Conservation (phyloP, 2,113 vertebrate genomes). For the Sporophila hypoxantha region DNA sequence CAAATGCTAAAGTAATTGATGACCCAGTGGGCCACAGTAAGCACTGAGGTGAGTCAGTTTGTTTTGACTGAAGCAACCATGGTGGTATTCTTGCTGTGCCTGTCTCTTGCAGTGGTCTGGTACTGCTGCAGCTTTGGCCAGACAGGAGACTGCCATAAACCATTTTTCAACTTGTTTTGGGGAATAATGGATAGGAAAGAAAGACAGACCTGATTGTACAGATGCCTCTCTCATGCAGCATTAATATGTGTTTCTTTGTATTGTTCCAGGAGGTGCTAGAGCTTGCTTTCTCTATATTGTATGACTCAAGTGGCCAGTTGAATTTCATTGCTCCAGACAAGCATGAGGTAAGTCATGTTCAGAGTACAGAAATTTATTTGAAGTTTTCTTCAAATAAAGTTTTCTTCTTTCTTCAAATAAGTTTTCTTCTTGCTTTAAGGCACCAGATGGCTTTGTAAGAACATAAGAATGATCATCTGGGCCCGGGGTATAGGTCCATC, state of each 20-base stretch:
- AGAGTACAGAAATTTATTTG: not conserved
- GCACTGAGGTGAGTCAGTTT: not conserved
- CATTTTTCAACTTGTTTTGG: not conserved
- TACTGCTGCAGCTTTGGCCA: not conserved
- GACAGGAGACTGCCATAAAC: not conserved
- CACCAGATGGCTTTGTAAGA: not conserved
- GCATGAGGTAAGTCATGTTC: slow-evolving; percentile 85
- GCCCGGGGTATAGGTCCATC: not conserved
- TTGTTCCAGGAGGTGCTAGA: slow-evolving; percentile 90
- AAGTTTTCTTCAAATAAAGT: not conserved
- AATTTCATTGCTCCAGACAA: slow-evolving; percentile 99
- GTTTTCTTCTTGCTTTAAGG: not conserved
- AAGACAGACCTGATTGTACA: not conserved
- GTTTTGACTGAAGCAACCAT: not conserved
- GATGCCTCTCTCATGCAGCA: not conserved
- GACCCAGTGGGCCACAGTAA: not conserved
- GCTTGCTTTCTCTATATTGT: slow-evolving; percentile 95
- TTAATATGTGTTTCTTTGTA: not conserved
- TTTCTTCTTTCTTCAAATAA: too few relatives aligned
- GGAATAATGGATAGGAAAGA: not conserved
- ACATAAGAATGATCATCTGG: not conserved
- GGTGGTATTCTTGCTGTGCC: not conserved
- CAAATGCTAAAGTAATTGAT: not conserved
- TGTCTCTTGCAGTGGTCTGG: not conserved
- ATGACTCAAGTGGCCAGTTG: slow-evolving; percentile 94